Conservation (phyloP, 2,113 vertebrate genomes). For the Cheirogaleus medius region DNA sequence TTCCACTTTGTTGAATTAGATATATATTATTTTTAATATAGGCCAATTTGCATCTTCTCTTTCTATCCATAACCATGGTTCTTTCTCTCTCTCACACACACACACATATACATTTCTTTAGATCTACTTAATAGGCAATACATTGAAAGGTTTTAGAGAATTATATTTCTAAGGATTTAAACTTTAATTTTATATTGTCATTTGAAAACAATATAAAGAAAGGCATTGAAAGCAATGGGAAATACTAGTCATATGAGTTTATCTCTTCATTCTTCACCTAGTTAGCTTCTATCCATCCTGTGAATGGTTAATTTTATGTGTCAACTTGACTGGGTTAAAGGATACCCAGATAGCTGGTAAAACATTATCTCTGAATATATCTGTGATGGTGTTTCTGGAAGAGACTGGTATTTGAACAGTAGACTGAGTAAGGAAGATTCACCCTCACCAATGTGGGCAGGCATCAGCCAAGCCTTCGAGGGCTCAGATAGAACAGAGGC, state of each 20-base stretch:
- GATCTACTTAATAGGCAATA: not conserved
- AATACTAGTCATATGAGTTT: not conserved
- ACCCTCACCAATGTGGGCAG: not conserved
- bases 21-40: not conserved
- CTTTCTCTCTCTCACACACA: too few relatives aligned
- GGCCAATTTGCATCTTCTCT: not conserved
- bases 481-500: not conserved
- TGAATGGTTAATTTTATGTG: not conserved
- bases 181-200: not conserved
- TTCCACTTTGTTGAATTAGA: not conserved
- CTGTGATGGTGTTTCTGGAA: not conserved
- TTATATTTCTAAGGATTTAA: not conserved
- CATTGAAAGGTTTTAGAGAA: not conserved
- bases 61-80: not conserved
- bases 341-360: not conserved
- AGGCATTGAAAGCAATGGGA: not conserved
- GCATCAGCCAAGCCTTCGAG: too few relatives aligned
- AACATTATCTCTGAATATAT: not conserved
- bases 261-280: not conserved
- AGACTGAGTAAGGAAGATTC: not conserved
- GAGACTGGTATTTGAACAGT: not conserved
- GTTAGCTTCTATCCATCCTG: too few relatives aligned
- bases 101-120: not conserved
- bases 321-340: not conserved
- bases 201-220: not conserved